phyloP scores from a whole-genome alignment of 2,797 vertebrate species.

The Anniella stebbinsi region DNA sequence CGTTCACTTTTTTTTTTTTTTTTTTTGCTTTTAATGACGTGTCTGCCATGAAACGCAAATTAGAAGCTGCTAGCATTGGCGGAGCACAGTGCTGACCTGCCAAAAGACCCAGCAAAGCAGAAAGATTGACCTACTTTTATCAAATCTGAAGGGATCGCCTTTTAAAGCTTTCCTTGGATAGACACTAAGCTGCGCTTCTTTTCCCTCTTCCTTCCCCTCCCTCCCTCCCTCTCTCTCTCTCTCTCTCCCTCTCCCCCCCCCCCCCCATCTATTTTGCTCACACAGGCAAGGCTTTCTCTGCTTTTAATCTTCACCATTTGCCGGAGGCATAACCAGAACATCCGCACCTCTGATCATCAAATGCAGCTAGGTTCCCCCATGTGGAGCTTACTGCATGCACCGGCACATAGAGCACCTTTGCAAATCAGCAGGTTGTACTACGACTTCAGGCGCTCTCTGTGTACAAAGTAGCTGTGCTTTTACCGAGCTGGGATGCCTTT shows the following conservation, averaged over 20 bases:
- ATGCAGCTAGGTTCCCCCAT: not conserved
- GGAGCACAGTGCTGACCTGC: constrained; percentile 35
- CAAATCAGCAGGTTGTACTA: constrained; percentile 10
- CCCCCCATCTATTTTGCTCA: not conserved
- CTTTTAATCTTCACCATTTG: constrained; percentile 1
- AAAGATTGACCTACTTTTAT: constrained; percentile 77
- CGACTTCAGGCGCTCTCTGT: not conserved
- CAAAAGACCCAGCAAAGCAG: constrained; percentile 73
- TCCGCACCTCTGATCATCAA: constrained; percentile 16
- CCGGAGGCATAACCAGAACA: constrained; percentile 24
- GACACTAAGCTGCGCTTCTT: accelerated
- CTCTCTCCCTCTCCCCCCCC: not conserved
- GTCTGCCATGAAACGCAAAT: constrained; percentile 53
- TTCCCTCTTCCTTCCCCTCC: not conserved
- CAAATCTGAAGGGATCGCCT: constrained; percentile 38
- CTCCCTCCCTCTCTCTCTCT: not conserved
- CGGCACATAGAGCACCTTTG: not conserved
- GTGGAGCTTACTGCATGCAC: accelerated
- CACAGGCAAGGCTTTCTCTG: not conserved
- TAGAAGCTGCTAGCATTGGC: not conserved
- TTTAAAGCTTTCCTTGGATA: not conserved
- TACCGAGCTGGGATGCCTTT: not conserved
- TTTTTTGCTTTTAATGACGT: not conserved
- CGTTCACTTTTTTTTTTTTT: constrained; percentile 51
- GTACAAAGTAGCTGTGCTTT: not conserved